These are phyloP conservation scores for Diarsia rubi DNA, from an alignment of 2,888 invertebrate genomes.

Conservation along the genomic window DNA sequence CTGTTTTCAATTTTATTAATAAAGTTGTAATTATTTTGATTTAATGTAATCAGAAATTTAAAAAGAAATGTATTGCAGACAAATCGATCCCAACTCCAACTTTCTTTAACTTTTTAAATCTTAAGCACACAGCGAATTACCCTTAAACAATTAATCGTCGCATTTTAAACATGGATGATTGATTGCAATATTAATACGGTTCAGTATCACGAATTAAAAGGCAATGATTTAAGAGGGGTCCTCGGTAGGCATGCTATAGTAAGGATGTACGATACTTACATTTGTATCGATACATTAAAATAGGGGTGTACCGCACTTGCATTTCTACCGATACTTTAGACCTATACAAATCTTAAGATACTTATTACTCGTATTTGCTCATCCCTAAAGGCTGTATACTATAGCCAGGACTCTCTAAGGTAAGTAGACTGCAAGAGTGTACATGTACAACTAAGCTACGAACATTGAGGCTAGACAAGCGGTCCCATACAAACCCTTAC, in stretches of 20 bases:
- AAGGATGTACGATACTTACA: neutral
- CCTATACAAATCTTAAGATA: neutral
- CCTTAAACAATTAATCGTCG: slow-evolving; percentile 54
- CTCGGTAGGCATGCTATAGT: slow-evolving; percentile 6
- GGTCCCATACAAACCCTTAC: too few relatives aligned
- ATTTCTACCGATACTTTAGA: neutral
- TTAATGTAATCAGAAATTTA: neutral
- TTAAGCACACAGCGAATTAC: slow-evolving; percentile 50
- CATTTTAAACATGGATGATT: slow-evolving; percentile 70
- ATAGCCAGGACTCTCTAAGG: neutral
- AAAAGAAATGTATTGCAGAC: neutral
- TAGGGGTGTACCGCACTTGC: neutral
- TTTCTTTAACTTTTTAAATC: slow-evolving; percentile 32
- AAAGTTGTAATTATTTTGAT: too few relatives aligned
- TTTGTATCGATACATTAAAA: neutral
- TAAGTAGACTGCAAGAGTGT: neutral
- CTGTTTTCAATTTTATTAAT: too few relatives aligned
- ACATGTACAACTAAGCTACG: neutral
- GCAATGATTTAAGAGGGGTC: slow-evolving; percentile 54
- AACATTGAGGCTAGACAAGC: neutral
- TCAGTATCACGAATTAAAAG: slow-evolving; percentile 67
- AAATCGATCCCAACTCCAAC: neutral
- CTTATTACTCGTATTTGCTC: neutral
- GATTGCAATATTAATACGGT: slow-evolving; percentile 68
- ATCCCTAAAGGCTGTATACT: neutral